Evolutionary conservation across 2,797 vertebrate genomes (phyloP), one percentile per base, ranked within the genome.

Genomic region (Knipowitschia caucasica): DNA sequence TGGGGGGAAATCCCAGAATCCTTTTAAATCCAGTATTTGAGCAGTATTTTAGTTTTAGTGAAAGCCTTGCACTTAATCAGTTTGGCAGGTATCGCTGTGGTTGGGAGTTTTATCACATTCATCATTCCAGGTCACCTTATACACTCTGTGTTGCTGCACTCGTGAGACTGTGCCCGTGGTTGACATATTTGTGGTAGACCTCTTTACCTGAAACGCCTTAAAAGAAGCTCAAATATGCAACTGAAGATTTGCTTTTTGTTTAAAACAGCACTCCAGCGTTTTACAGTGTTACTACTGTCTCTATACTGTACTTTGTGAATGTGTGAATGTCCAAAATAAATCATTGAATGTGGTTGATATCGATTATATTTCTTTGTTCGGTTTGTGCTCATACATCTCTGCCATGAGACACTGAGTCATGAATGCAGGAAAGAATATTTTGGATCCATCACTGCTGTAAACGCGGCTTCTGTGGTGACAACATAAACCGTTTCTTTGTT

Each of bases 271-370:
- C 61, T 74, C 71, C 56, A 51, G 12, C 42, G 38, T 58, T 51
- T 57, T 62, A 27, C 43, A 29, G 10, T 30, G 31, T 50, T 43
- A 26, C 61, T n/a, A 23, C 35, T 14, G 49, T 51, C 17, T 67
- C 36, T 60, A 54, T 1, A 43, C 53, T 38, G 27, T 47, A 23
- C 27, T 61, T 62, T 39, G 57, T 29, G 34, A 6, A 50, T 64
- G 56, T 52, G 58, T 73, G 57, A 56, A 75, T 56, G 52, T 20
- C 59, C 23, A 11, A 42, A 46, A 65, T 50, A 72, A 78, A 77
- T 81, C 70, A 78, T 80, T n/a, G 7, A 47, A 12, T 29, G 11
- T 43, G 40, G 50, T 20, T 12, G 4, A 8, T 21, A 14, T 47
- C 21, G 10, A 10, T 47, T 30, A 11, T 14, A 31, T 47, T 18